Conservation (phyloP, 2,888 invertebrate genomes). For the Norana najaformis region DNA sequence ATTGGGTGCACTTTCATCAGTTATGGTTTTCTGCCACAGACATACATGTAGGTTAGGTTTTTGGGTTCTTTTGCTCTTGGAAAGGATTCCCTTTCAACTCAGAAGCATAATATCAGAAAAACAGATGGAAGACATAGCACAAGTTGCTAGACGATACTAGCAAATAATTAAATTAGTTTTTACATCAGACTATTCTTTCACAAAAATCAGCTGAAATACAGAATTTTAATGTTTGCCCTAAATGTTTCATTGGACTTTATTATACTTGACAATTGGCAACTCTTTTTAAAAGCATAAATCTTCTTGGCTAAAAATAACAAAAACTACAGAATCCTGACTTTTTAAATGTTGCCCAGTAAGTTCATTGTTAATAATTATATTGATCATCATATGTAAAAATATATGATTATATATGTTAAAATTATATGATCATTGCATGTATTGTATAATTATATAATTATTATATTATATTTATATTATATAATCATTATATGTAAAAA, state of each 20-base stretch:
- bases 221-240: neutral
- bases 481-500: too few species aligned
- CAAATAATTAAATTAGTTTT: neutral
- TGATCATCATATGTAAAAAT: too few species aligned
- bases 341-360: neutral
- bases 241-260: too few species aligned
- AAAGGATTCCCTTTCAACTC: neutral
- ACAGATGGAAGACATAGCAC: neutral
- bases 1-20: too few species aligned
- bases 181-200: neutral
- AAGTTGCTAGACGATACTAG: neutral
- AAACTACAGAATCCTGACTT: neutral
- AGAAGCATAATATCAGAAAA: neutral
- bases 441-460: too few species aligned
- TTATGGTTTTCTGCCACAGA: too few species aligned
- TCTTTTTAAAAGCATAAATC: neutral
- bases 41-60: too few species aligned
- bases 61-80: too few species aligned
- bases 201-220: too few species aligned
- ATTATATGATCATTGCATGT: too few species aligned
- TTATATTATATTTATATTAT: too few species aligned
- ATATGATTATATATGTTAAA: too few species aligned
- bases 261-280: neutral
- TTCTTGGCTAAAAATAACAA: neutral
- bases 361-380: neutral